Evolutionary conservation across 2,797 vertebrate species (phyloP), one percentile per base, ranked within the genome.

Genomic region (Gallirallus australis): DNA sequence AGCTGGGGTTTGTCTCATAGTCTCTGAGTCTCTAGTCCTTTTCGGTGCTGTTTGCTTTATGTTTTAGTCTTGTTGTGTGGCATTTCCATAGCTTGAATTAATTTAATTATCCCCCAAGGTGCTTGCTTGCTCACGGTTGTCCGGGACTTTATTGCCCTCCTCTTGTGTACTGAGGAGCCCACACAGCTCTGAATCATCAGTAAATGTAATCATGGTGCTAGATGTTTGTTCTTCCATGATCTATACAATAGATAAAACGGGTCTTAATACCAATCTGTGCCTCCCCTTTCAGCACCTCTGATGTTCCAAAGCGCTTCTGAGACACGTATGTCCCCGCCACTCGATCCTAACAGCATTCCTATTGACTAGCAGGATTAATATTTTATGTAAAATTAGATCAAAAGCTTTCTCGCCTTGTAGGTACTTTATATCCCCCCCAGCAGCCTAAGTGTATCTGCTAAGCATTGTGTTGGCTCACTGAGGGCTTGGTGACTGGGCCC

Each of bases 171-270:
- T 25, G 91, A 89, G 80, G 75, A 84, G 84, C 89, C 92, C 88
- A 93, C 81, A 82, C 63, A 86, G 73, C 81, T 94, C 86, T 96
- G 96, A 97, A 93, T 91, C 96, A 96, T 92, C 85, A 57, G 63
- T 73, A 94, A 93, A 92, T 71, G 60, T 76, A 87, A 89, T 96
- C 81, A 16, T 17, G 2, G 68, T 69, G 30, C 79, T 93, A 82
- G 23, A 76, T 81, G 72, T 86, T 97, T 90, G 63, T 96, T 95
- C 78, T 79, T 92, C 60, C 28, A 2, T 75, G 60, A 88, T 70
- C 45, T 11, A 77, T 33, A 68, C 57, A 95, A 21, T 42, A 54
- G 94, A 86, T 64, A 83, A 92, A 95, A 86, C 52, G 12, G 52
- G 66, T 70, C 60, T 63, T 83, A 52, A 82, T 85, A 57, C 27